Evolutionary conservation across 2,888 invertebrate species (phyloP).

Genomic region (Andrena chrysosceles): DNA sequence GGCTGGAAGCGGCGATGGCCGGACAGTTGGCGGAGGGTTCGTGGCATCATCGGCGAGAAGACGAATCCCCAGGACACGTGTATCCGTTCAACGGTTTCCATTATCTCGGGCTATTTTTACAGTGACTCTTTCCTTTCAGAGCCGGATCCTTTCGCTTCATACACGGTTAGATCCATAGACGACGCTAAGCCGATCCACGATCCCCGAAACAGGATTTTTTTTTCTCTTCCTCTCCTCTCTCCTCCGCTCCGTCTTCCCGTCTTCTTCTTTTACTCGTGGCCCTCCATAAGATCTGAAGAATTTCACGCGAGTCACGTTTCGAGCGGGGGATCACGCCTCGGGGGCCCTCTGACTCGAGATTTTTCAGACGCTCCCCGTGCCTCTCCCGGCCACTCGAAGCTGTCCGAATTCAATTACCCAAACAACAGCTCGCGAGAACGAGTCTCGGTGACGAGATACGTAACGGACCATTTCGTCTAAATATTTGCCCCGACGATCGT

Average conservation of each 20-base stretch:
- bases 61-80: conserved; percentile 59
- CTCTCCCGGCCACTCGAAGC: conserved; percentile 38
- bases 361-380: conserved; percentile 57
- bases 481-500: conserved; percentile 36
- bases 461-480: conserved; percentile 27
- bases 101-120: conserved; percentile 74
- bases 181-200: conserved; percentile 75
- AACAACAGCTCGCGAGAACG: conserved; percentile 35
- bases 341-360: conserved; percentile 60
- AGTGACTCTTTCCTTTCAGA: conserved; percentile 71
- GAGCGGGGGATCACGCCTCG: conserved; percentile 65
- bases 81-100: conserved; percentile 68
- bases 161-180: conserved; percentile 70
- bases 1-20: too few relatives aligned
- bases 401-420: conserved; percentile 61
- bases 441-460: conserved; percentile 32
- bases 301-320: conserved; percentile 79
- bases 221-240: conserved; percentile 34
- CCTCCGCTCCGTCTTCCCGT: background rate
- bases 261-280: conserved; percentile 44
- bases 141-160: conserved; percentile 66
- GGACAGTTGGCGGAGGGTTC: background rate
- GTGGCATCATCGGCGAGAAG: conserved; percentile 18
- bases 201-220: conserved; percentile 76
- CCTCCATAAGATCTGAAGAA: conserved; percentile 74